Evolutionary conservation across 2,113 vertebrate species (phyloP), one percentile per base, ranked within the genome.

Genomic region (Pseudorectes ferrugineus): DNA sequence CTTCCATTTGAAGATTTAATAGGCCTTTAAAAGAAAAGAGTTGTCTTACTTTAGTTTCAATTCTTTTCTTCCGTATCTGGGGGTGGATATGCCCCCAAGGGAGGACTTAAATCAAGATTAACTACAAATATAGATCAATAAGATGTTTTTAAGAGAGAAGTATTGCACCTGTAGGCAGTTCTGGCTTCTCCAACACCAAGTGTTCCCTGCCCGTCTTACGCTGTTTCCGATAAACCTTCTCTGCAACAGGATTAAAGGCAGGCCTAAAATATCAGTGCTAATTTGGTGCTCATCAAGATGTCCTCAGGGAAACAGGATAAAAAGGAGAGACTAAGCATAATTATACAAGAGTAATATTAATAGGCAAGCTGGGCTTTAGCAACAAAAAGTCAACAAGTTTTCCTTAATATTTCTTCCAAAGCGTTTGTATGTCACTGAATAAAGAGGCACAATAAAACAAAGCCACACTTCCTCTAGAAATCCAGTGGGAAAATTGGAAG

Each of bases 231-330:
- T 94, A 89, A 96, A 95, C 71, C 93, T 62, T 87, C 92, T 87
- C 85, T 89, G 89, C 87, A 79, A 62, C 91, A 82, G 93, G 94
- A 96, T 96, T 95, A 95, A 88, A 96, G 81, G 81, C 91, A 95
- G 94, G 83, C 93, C 93, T 57, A 95, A 95, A 95, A 95, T 95
- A 95, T 35, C 94, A 93, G 85, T 16, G 84, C 91, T 96, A 95
- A 95, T 93, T 96, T 71, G 76, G 94, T n/a, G 87, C 87, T 95
- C 89, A 94, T 89, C 94, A 96, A 89, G 87, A 87, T 63, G 68
- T 87, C 89, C 88, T 88, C 85, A 59, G 91, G 89, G 84, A 95
- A 96, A 92, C 95, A 89, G 91, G 93, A 95, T 96, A 61, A 72
- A 97, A 97, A 92, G 79, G 46, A 93, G 75, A 88, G 82, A 94